Conservation (phyloP, 2,888 invertebrate genomes). For the Acrocyrtus sp. region DNA sequence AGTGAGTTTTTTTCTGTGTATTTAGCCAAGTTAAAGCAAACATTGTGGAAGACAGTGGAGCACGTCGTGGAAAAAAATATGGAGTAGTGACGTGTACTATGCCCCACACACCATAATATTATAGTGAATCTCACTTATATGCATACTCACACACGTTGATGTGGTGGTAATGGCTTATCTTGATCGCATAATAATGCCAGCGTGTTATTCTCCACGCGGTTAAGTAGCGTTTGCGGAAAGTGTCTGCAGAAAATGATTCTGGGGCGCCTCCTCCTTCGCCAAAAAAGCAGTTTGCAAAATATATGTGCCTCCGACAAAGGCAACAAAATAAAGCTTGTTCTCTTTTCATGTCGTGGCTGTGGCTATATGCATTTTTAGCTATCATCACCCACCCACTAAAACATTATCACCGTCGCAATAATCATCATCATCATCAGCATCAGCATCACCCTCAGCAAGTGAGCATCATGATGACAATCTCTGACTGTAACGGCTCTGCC, state of each 20-base stretch:
- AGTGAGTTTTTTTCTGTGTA: not conserved
- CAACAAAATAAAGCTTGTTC: too few species aligned
- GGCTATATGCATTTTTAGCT: not conserved
- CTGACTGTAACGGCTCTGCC: not conserved
- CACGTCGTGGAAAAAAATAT: not conserved
- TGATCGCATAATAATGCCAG: not conserved
- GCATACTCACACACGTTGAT: not conserved
- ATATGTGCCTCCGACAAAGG: too few species aligned
- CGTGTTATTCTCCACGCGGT: not conserved
- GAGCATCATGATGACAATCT: slow-evolving; percentile 13
- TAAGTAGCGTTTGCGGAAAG: not conserved
- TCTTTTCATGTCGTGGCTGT: not conserved
- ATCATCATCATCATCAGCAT: slow-evolving; percentile 15
- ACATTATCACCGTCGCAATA: too few species aligned
- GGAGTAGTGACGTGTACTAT: not conserved
- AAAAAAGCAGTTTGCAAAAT: not conserved
- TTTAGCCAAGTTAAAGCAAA: not conserved
- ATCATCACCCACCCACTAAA: too few species aligned
- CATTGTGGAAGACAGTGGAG: not conserved
- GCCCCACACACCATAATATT: too few species aligned
- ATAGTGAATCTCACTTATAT: too few species aligned
- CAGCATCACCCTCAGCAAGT: slow-evolving; percentile 7
- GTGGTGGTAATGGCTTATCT: not conserved
- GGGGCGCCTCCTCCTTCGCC: not conserved
- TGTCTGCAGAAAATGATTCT: not conserved